Evolutionary conservation across 2,113 vertebrate genomes (phyloP), one percentile per base, ranked within the genome.

Genomic region (Polyodon spathula): DNA sequence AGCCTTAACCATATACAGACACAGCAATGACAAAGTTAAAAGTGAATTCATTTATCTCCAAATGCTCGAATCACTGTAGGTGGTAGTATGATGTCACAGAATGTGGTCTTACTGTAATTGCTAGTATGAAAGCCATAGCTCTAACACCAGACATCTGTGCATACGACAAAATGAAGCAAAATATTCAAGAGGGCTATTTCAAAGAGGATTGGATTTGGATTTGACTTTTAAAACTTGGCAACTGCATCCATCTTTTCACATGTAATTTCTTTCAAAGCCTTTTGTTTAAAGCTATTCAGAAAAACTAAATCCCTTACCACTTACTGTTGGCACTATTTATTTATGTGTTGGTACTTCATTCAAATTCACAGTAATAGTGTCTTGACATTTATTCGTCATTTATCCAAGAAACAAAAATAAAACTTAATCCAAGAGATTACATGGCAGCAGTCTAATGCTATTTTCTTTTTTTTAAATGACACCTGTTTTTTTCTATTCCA

Each of bases 51-150:
- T 27, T 27, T 27, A 27, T 27, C 27, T 27, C 27, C 27, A 27
- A 27, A 27, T 27, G 27, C 27, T 27, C 27, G 27, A 27, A 27
- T 27, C 27, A 40, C 40, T 51, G 67, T 71, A 66, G 3, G 27
- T 75, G 61, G 73, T 66, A 64, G 71, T 65, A 71, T 71, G 61
- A 76, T 64, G 71, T 77, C 67, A 78, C 69, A 74, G 55, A 69
- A 6, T 67, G 66, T 56, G 61, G 64, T 56, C 58, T 60, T 56
- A 62, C 67, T 70, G 55, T 44, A 67, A 61, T 65, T 66, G 60
- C 67, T 59, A 61, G 50, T 65, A 63, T 66, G 59, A 76, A 67
- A 68, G 27, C 68, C 58, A 38, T 63, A 59, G 17, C 37, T 51
- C 43, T 37, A 58, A 63, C 63, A 43, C 71, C 64, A 71, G 44